Percentiles rank a stretch among this genome's conserved stretches.
phyloP scores from a whole-genome alignment of 1,140 invertebrate species.

The Pseudoatta argentina region DNA sequence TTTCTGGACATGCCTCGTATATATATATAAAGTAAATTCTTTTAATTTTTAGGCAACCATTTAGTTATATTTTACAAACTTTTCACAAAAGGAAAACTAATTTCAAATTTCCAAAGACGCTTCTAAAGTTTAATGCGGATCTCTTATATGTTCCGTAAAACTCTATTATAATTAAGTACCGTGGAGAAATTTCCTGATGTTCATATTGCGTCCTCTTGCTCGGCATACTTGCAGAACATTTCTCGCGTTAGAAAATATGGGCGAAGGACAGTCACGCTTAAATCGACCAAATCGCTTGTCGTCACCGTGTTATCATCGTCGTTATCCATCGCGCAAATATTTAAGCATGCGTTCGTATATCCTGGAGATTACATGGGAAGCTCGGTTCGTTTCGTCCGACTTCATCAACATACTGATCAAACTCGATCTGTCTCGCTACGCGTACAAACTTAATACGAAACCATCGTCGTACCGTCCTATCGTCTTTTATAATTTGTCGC shows the following conservation, averaged over 20 bases:
- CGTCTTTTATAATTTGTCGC: background rate
- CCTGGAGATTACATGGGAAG: conserved; percentile 65
- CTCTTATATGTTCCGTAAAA: conserved; percentile 4
- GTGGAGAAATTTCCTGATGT: conserved; percentile 22
- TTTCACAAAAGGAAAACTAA: background rate
- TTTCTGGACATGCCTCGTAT: no score
- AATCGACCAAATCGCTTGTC: conserved; percentile 65
- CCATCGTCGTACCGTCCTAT: background rate
- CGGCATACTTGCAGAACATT: background rate
- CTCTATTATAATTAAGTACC: conserved; percentile 51
- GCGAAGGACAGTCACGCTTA: conserved; percentile 13
- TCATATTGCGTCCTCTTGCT: conserved; percentile 3
- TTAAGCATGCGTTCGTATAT: conserved; percentile 67
- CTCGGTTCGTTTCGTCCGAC: conserved; percentile 54
- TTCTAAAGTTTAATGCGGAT: background rate
- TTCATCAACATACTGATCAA: conserved; percentile 56
- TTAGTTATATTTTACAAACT: background rate
- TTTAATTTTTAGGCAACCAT: background rate
- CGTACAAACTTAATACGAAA: background rate
- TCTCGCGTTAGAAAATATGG: conserved; percentile 1
- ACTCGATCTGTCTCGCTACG: background rate
- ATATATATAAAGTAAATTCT: background rate
- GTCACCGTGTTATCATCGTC: conserved; percentile 60
- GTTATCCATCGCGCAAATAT: conserved; percentile 72
- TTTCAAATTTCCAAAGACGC: conserved; percentile 13